Base-by-base conservation (phyloP, 2,113 vertebrate genomes). In the Cavia aperea region DNA sequence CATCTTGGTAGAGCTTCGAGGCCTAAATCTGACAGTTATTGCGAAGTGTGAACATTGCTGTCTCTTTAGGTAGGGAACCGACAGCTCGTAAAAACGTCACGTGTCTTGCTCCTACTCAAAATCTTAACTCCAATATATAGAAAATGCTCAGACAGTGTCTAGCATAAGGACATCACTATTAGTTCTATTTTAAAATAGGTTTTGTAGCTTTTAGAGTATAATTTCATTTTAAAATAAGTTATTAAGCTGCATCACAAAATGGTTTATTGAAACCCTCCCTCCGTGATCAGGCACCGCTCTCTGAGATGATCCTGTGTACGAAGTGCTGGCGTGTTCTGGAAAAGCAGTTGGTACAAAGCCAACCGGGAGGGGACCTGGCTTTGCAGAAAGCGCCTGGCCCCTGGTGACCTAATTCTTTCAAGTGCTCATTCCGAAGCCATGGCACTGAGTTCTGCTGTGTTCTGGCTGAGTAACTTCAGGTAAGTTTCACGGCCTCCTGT, bases 161-260 rank as follows among this genome's bases (percentile, higher is more conserved):
- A 68, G 86, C 49, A 75, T 23, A 24, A 68, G 65, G 62, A 85
- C 33, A 4, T 18, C 81, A 81, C 63, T 65, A 60, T 83, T 73
- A 90, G 29, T 33, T 84, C 43, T 93, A 51, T 43, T 24, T 54
- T 72, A 43, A 21, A 78, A 54, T 56, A 68, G 39, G 21, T 66
- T 93, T 68, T 92, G 78, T 86, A 88, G 77, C 81, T 68, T 89
- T 10, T 73, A 18, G 73, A 86, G n/a, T 75, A 46, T 51, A 56
- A 56, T 62, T 94, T 93, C 62, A 56, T 81, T 84, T 87, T 72
- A 92, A 87, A 81, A 82, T 58, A 93, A 82, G 86, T n/a, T 58
- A 92, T 85, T 75, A 58, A 87, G 68, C 26, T 43, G 83, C 2
- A 56, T 66, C 43, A 81, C 36, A 68, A 86, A 75, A 66, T 51